A percentile compares a stretch with the other conserved stretches of the same genome.
Conservation (phyloP, 2,888 invertebrate genomes). For the Azorinus chamasolen region DNA sequence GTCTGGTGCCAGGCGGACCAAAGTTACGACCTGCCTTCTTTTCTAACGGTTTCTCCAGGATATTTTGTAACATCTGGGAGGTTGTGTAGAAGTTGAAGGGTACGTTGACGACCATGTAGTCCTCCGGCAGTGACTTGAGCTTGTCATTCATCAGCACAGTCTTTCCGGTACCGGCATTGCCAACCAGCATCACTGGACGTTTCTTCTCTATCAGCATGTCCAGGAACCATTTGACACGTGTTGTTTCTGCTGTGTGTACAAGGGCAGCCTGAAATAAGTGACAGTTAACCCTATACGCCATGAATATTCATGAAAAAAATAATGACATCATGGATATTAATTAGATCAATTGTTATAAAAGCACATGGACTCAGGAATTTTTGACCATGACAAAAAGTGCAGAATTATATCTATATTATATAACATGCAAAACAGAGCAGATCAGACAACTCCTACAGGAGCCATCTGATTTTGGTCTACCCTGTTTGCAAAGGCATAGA, state of each 20-base stretch:
- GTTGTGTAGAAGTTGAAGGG: conserved; percentile 99
- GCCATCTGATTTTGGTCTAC: no score
- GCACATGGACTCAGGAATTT: no score
- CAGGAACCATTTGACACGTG: conserved; percentile 94
- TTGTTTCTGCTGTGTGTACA: conserved; percentile 97
- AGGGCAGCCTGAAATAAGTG: conserved; percentile 91
- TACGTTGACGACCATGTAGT: conserved; percentile 94
- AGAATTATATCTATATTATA: no score
- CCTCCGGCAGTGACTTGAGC: conserved; percentile 92
- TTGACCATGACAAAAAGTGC: no score
- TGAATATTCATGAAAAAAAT: no score
- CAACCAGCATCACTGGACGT: conserved; percentile 97
- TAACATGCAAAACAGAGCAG: no score
- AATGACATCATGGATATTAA: no score
- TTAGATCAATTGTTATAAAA: no score
- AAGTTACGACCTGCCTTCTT: conserved; percentile 98
- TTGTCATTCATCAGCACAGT: conserved; percentile 96
- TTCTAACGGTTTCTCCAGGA: conserved; percentile 96
- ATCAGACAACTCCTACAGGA: no score
- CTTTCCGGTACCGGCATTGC: conserved; percentile 97
- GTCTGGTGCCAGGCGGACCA: conserved; percentile 97
- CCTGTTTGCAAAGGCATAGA: no score
- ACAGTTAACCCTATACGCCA: no score
- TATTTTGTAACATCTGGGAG: conserved; percentile 90
- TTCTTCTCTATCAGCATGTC: conserved; percentile 95